These are phyloP conservation scores for Stenchaetothrips biformis DNA, from an alignment of 2,888 invertebrate species.

Conservation along the genomic window DNA sequence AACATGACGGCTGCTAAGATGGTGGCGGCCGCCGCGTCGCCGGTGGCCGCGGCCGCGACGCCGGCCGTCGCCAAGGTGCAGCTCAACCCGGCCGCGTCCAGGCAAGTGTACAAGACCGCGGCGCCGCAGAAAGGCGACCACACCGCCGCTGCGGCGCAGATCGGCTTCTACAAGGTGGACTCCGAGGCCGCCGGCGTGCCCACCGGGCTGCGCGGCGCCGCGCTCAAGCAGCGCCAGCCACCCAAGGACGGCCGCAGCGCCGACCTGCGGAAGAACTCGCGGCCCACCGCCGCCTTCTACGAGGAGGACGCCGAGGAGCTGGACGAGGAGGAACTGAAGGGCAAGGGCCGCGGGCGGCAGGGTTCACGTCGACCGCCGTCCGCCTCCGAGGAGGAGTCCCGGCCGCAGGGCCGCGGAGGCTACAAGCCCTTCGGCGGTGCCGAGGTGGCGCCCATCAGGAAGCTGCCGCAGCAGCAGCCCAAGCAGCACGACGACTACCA, in stretches of 20 bases:
- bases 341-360: not conserved
- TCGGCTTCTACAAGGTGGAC: conserved; percentile 21
- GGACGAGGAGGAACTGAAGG: conserved; percentile 1
- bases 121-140: not conserved
- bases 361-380: not conserved
- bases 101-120: conserved; percentile 2
- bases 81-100: not conserved
- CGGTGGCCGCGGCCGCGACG: not conserved
- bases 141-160: not conserved
- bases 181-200: not conserved
- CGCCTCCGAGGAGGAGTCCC: not conserved
- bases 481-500: not conserved
- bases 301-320: conserved; percentile 20
- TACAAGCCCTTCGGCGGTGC: not conserved
- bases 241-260: conserved; percentile 12
- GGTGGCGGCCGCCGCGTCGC: not conserved
- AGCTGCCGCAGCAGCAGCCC: not conserved
- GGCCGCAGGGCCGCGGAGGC: not conserved
- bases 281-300: not conserved
- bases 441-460: not conserved
- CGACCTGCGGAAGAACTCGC: not conserved
- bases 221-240: not conserved
- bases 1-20: not conserved
- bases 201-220: not conserved
- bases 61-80: not conserved